Base-by-base conservation (phyloP, 1,140 invertebrate species). In the Rhysida immarginata region DNA sequence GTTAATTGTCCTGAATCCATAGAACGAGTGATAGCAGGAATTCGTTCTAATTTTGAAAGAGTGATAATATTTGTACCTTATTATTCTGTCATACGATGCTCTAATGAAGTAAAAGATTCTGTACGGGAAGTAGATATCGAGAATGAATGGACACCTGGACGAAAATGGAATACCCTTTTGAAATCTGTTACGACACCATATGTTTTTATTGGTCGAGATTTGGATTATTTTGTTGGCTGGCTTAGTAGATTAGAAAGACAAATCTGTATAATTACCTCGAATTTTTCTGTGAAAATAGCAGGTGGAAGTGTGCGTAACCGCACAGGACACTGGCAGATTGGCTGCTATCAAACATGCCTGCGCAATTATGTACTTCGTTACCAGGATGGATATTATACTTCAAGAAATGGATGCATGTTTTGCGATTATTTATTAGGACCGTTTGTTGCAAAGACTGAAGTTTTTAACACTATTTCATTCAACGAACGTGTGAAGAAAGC, bases 381-480 rank as follows among this genome's bases (percentile, higher is more conserved):
- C 41, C n/a, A 56, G 1, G 61, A 66, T 25, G 68, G 66, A 0
- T 69, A 69, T 55, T 59, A 61, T 21, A 57, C 59, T 53, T 68
- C 66, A 1, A 42, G 57, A 8, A 56, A 59, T 16, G 66, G 63
- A 49, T 69, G 68, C 42, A 63, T 67, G 57, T 64, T 62, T 56
- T 68, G 66, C 60, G 66, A 67, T 56, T 61, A 63, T 25, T 48
- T 66, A 18, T 53, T 57, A 44, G 65, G 62, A 8, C 62, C 66
- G 13, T 69, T 69, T 60, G 48, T 67, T 2, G 57, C 59, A 0
- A 59, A 24, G 14, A 63, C 59, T 24, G 21, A 43, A 3, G 21
- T 54, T 25, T 20, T 65, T 11, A 55, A 26, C 18, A 21, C 57
- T 5, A 50, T 58, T 20, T 46, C 41, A 14, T 61, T 68, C 16